Evolutionary conservation across 2,888 invertebrate species (phyloP), one percentile per base, ranked within the genome.

Genomic region (Steinernema hermaphroditum): DNA sequence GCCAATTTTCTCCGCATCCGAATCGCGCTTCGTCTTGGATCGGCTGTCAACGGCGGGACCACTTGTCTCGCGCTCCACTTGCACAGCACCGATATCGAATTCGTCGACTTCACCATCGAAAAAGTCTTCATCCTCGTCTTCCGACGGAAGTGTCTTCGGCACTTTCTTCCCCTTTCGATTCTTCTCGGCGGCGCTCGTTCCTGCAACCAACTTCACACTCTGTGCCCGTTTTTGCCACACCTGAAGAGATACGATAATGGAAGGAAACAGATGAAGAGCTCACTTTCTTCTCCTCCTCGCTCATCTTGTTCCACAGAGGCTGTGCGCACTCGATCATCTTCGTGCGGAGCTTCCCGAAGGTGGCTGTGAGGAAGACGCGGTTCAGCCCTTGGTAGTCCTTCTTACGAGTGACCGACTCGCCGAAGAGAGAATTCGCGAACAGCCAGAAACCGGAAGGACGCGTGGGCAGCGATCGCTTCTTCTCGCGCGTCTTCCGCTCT

Each of bases 161-260:
- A 19, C 6, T n/a, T 46, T 43, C 12, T 73, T 73, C 27, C 73
- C 73, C 27, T 73, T 37, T 37, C 37, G 37, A 37, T 37, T 37
- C 37, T 37, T 37, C 37, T 37, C 37, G 37, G 37, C 37, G 37
- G 12, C 4, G 37, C 37, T 19, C 37, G 19, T 70, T 50, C 54
- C 12, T 8, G 54, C 22, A 27, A 54, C 54, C 2, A 54, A 22
- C 16, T 54, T 54, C 54, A 54, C 54, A 24, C 22, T 54, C 27
- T 54, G 54, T 6, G 54, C 54, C 6, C 54, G 54, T 54, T 54
- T 54, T 22, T 54, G 54, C 54, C 54, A 54, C 54, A 54, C 54
- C 54, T 54, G 27, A 6, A 54, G 27, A 49, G 16, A 46, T 16
- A n/a, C 16, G 16, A n/a, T 19, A 46, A 6, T 46, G 2, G n/a